Evolutionary conservation across 2,888 invertebrate genomes (phyloP).

Genomic region (Ephialtes manifestator): DNA sequence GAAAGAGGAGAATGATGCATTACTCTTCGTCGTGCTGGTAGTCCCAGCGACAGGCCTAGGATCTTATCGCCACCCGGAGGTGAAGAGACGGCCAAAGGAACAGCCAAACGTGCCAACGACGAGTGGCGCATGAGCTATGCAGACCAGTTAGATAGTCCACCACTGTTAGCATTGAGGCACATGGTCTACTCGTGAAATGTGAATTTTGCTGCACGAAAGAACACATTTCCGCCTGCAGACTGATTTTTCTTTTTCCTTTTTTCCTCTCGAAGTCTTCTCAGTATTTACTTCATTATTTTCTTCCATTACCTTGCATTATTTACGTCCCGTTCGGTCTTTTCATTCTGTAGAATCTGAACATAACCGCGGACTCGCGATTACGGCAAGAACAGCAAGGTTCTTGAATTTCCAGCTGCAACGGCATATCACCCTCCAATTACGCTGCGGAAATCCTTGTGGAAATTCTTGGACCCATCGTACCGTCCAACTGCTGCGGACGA

Average conservation of each 20-base stretch:
- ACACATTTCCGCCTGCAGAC: too few relatives aligned
- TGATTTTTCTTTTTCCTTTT: too few relatives aligned
- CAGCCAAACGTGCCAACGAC: slow-evolving; percentile 17
- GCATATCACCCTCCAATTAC: slow-evolving; percentile 35
- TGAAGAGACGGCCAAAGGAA: slow-evolving; percentile 6
- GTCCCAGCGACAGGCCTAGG: not conserved
- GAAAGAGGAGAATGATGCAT: slow-evolving; percentile 2
- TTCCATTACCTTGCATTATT: not conserved
- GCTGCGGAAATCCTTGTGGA: not conserved
- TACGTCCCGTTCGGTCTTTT: slow-evolving; percentile 4
- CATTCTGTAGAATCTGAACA: slow-evolving; percentile 13
- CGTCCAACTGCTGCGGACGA: not conserved
- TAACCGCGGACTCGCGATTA: not conserved
- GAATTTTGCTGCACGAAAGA: not conserved
- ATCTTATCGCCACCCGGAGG: slow-evolving; percentile 31
- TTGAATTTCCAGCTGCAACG: slow-evolving; percentile 13
- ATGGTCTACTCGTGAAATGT: not conserved
- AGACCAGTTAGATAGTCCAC: not conserved
- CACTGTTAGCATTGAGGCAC: not conserved
- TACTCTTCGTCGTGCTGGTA: slow-evolving; percentile 15
- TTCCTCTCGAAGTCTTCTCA: not conserved
- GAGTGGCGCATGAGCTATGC: not conserved
- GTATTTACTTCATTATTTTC: slow-evolving; percentile 25
- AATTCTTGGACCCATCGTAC: slow-evolving; percentile 6
- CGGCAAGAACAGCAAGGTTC: not conserved